Percentiles rank a stretch among this genome's conserved stretches.
Evolutionary conservation across 2,888 invertebrate genomes (phyloP).

Genomic region (Drosophila leonis): DNA sequence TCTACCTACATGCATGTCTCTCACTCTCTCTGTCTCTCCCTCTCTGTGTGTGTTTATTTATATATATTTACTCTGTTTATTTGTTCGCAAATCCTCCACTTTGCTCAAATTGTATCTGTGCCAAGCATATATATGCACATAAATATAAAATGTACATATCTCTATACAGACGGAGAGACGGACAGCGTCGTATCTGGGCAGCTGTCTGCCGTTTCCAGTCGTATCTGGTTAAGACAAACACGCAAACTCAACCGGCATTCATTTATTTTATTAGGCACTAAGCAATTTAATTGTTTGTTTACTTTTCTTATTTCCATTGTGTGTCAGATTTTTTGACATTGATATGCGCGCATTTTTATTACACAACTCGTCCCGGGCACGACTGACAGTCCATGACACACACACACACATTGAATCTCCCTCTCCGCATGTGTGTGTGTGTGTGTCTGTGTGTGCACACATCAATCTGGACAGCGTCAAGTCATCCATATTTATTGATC

Average conservation of each 20-base stretch:
- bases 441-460: constrained; percentile 33
- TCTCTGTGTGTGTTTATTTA: constrained; percentile 2
- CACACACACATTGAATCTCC: constrained; percentile 2
- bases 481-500: constrained; percentile 80
- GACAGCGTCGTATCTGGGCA: constrained; percentile 42
- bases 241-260: constrained; percentile 60
- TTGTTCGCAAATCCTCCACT: constrained; percentile 45
- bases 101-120: constrained; percentile 53
- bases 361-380: constrained; percentile 53
- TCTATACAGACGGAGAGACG: constrained; percentile 2
- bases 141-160: constrained; percentile 24
- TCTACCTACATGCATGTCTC: not conserved
- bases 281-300: constrained; percentile 80
- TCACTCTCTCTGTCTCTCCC: too few relatives aligned
- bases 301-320: constrained; percentile 74
- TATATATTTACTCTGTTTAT: constrained; percentile 27
- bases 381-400: constrained; percentile 14
- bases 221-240: constrained; percentile 60
- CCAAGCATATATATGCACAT: constrained; percentile 36
- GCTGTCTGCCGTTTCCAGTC: constrained; percentile 55
- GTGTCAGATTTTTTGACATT: constrained; percentile 80
- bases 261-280: constrained; percentile 78
- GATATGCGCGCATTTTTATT: constrained; percentile 79
- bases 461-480: constrained; percentile 76
- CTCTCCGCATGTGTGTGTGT: constrained; percentile 13